Evolutionary conservation across 2,113 vertebrate species (phyloP).

Genomic region (Naja naja): DNA sequence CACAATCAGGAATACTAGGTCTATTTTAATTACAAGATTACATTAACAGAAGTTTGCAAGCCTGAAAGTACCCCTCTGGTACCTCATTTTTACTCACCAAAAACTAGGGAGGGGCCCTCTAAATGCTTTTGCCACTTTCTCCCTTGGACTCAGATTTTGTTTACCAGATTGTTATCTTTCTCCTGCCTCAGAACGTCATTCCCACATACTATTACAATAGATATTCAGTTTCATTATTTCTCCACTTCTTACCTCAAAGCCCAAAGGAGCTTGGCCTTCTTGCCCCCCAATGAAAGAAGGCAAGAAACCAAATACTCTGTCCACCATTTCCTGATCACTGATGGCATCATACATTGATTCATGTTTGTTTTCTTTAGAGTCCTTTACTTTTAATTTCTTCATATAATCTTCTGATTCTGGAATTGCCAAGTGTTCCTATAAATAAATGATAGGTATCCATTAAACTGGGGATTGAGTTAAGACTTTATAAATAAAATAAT

Average conservation of each 20-base stretch:
- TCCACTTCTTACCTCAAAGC: constrained; percentile 76
- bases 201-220: background rate
- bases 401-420: constrained; percentile 64
- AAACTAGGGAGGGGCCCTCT: background rate
- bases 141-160: background rate
- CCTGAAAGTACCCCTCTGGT: background rate
- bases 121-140: background rate
- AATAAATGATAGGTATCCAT: constrained; percentile 14
- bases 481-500: background rate
- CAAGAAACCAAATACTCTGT: constrained; percentile 90
- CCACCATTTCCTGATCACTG: constrained; percentile 86
- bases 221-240: background rate
- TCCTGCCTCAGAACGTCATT: background rate
- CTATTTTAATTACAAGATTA: background rate
- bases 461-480: background rate
- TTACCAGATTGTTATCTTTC: background rate
- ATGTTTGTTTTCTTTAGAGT: constrained; percentile 60
- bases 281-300: constrained; percentile 78
- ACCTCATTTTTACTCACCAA: background rate
- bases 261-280: constrained; percentile 77
- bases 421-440: constrained; percentile 68
- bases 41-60: background rate
- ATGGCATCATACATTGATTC: constrained; percentile 65
- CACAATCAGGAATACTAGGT: background rate
- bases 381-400: constrained; percentile 56